These are phyloP conservation scores for Diaperis boleti DNA, from an alignment of 2,888 invertebrate species.

Conservation along the genomic window DNA sequence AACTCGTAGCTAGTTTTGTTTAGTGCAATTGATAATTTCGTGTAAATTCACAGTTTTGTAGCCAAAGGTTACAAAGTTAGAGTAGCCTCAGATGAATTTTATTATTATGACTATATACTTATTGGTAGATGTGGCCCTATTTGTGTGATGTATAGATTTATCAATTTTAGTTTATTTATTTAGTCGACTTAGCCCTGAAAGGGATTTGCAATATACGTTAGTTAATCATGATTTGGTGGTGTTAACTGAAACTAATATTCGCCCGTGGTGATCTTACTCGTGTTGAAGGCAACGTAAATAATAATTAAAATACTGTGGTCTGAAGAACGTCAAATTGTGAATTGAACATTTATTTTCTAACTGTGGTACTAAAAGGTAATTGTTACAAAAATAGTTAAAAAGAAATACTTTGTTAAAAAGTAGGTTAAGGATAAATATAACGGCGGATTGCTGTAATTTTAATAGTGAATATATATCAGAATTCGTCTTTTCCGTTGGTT, in stretches of 20 bases:
- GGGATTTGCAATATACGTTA: conserved; percentile 32
- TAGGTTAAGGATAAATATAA: conserved; percentile 33
- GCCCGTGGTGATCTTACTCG: conserved; percentile 1
- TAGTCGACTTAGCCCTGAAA: conserved; percentile 17
- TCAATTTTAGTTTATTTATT: conserved; percentile 29
- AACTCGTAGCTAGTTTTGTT: not conserved
- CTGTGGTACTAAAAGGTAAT: conserved; percentile 47
- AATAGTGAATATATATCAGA: conserved; percentile 42
- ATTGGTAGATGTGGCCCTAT: conserved; percentile 38
- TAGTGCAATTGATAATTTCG: not conserved
- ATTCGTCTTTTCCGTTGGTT: conserved; percentile 61
- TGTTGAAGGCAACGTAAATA: conserved; percentile 8
- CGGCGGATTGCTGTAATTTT: conserved; percentile 23
- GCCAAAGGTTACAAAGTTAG: conserved; percentile 12
- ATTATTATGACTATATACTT: conserved; percentile 32
- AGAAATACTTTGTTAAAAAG: conserved; percentile 37
- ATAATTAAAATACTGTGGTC: conserved; percentile 21
- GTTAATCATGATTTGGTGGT: conserved; percentile 34
- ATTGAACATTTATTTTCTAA: conserved; percentile 41
- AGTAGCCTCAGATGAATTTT: conserved; percentile 32
- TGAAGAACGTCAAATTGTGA: conserved; percentile 14
- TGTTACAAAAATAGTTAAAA: conserved; percentile 36
- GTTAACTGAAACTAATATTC: conserved; percentile 18
- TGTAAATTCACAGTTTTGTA: conserved; percentile 18
- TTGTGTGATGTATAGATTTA: conserved; percentile 39